Evolutionary conservation across 2,113 vertebrate species (phyloP).

Genomic region (Pitta sordida): DNA sequence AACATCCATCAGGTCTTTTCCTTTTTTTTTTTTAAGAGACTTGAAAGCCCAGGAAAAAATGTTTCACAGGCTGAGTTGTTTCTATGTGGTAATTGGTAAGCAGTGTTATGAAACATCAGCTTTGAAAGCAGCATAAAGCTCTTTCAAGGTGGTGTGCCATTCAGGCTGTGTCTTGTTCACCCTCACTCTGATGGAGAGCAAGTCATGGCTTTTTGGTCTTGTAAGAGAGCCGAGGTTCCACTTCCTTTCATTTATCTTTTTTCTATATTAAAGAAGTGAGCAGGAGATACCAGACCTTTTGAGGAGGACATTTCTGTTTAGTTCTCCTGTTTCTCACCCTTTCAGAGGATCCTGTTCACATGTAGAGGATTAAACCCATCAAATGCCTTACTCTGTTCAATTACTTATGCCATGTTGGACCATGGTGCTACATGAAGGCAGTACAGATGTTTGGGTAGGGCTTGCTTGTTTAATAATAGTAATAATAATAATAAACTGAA

Average conservation of each 20-base stretch:
- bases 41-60: background rate
- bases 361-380: background rate
- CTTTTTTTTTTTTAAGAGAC: background rate
- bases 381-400: background rate
- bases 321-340: background rate
- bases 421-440: background rate
- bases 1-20: background rate
- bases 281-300: background rate
- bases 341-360: background rate
- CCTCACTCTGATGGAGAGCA: background rate
- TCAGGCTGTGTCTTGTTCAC: background rate
- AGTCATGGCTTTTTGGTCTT: background rate
- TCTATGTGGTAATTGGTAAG: background rate
- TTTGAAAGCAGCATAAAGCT: background rate
- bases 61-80: background rate
- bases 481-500: background rate
- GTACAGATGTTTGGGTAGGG: background rate
- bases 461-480: background rate
- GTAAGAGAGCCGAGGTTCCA: background rate
- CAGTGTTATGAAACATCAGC: background rate
- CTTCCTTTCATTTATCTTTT: background rate
- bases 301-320: background rate
- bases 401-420: background rate
- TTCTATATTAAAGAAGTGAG: background rate
- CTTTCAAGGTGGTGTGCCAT: background rate